Evolutionary conservation across 2,888 invertebrate genomes (phyloP), one percentile per base, ranked within the genome.

Genomic region (Cataglyphis cursor): DNA sequence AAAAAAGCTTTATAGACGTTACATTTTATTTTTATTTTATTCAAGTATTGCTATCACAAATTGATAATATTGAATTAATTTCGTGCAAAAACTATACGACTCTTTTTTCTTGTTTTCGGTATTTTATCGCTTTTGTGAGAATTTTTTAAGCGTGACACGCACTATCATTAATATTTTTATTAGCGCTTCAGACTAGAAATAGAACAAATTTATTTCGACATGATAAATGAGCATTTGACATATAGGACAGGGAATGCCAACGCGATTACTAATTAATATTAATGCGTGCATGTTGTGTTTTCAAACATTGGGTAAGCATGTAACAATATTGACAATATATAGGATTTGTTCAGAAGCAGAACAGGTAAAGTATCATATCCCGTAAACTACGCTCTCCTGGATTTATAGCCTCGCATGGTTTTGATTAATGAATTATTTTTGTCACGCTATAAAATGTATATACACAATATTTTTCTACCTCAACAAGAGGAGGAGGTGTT

Each of bases 271-370:
- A 65, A 75, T 75, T 75, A 65, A 75, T 75, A 75, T 65, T 75
- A 75, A 64, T 38, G 64, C 10, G n/a, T 38, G n/a, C 12, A 38
- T 38, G 65, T 51, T 64, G 65, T 65, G 64, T 54, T 75, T 75
- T 51, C 64, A 65, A 75, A 65, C 51, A 51, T 64, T 51, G 65
- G 51, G 12, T 75, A 65, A 75, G 64, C 75, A 38, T 51, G 24
- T 65, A 54, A 75, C 51, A 51, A 75, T 75, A 75, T 75, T 75
- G 75, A 65, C 75, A 38, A 75, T 65, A 35, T 51, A 38, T 75
- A 65, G 75, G 75, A 75, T 75, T 75, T 65, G 35, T 65, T 51
- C 51, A 38, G 18, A 18, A 64, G 35, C 35, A 51, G 38, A 65
- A 35, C 38, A 12, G 51, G n/a, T 38, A 75, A 65, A 75, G 65